These are phyloP conservation scores for Epizoanthus fatuus DNA, from an alignment of 92 coral and sea anemone species.

Conservation along the genomic window DNA sequence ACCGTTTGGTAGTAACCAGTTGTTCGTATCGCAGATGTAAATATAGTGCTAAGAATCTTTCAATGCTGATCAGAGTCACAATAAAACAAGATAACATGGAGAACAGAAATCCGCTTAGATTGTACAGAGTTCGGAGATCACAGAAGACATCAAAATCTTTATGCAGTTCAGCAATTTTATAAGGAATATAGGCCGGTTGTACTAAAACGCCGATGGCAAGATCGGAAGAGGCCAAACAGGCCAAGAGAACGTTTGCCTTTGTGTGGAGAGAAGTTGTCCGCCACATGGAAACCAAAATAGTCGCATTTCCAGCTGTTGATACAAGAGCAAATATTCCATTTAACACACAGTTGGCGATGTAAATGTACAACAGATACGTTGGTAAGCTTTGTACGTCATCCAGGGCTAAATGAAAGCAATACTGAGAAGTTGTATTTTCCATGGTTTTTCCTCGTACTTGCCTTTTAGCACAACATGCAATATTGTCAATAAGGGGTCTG, in stretches of 20 bases:
- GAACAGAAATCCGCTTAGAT: slow-evolving; percentile 42
- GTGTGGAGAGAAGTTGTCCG: slow-evolving; percentile 57
- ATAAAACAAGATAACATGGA: slow-evolving; percentile 64
- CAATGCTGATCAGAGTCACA: slow-evolving; percentile 55
- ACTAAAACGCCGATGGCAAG: slow-evolving; percentile 57
- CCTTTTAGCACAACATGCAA: too few relatives aligned
- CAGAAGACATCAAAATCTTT: slow-evolving; percentile 43
- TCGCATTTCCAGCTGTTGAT: slow-evolving; percentile 49
- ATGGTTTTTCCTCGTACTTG: background rate
- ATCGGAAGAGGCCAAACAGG: slow-evolving; percentile 60
- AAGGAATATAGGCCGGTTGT: slow-evolving; percentile 60
- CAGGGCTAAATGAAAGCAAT: slow-evolving; percentile 4
- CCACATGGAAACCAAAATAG: slow-evolving; percentile 42
- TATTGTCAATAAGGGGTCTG: too few relatives aligned
- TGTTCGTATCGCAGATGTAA: slow-evolving; percentile 69
- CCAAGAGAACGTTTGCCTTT: slow-evolving; percentile 59
- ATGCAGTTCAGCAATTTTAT: slow-evolving; percentile 62
- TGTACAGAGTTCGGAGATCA: slow-evolving; percentile 37
- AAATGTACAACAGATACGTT: slow-evolving; percentile 43
- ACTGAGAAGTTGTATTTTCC: background rate
- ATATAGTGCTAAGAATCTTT: slow-evolving; percentile 67
- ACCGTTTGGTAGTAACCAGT: slow-evolving; percentile 49
- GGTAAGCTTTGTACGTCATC: slow-evolving; percentile 3
- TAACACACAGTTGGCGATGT: slow-evolving; percentile 56
- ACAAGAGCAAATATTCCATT: slow-evolving; percentile 46